phyloP scores from a whole-genome alignment of 2,888 invertebrate species.

The Dysmachus trigonus region DNA sequence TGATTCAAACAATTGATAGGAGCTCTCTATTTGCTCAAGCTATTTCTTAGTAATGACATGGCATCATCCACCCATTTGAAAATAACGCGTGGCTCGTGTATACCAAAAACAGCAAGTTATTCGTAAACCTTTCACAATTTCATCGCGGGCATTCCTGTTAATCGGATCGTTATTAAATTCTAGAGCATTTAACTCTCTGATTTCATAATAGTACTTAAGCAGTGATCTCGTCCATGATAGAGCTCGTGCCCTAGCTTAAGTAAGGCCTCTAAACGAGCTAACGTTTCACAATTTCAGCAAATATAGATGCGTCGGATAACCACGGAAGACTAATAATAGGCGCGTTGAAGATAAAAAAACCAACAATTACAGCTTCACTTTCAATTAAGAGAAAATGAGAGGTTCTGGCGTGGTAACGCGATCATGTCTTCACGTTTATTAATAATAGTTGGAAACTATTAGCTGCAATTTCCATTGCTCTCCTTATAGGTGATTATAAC shows the following conservation, averaged over 20 bases:
- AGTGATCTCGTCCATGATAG: neutral
- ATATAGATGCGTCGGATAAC: neutral
- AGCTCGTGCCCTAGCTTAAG: neutral
- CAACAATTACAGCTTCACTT: neutral
- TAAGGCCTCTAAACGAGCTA: neutral
- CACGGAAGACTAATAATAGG: neutral
- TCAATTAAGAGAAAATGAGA: neutral
- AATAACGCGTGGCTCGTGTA: neutral
- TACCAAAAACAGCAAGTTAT: neutral
- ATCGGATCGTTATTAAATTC: neutral
- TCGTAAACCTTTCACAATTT: neutral
- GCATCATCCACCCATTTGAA: neutral
- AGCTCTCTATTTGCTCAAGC: neutral
- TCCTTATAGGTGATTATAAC: neutral
- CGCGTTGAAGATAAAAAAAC: neutral
- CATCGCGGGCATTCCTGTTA: neutral
- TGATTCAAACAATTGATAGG: neutral
- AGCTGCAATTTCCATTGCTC: constrained; percentile 11
- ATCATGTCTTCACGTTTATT: neutral
- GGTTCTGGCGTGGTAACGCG: neutral
- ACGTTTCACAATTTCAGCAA: neutral
- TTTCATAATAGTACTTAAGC: neutral
- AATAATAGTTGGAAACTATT: neutral
- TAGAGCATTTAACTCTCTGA: neutral
- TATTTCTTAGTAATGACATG: neutral